Base-by-base conservation (phyloP, 2,888 invertebrate species). In the Drosophila lutescens region DNA sequence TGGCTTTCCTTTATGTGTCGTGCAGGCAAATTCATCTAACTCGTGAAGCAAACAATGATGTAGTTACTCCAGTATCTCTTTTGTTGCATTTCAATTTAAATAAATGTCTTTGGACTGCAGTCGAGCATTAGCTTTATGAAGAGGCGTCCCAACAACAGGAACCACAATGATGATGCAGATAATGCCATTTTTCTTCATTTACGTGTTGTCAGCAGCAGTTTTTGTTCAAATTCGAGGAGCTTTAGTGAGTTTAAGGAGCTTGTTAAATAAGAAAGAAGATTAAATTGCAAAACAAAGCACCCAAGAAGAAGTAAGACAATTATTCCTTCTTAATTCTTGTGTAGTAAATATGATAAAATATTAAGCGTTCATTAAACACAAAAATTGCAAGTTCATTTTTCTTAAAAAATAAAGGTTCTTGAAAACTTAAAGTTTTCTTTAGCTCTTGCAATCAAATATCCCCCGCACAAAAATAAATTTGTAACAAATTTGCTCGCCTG, bases 1-100 rank as follows among this genome's bases (percentile, higher is more conserved):
- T 32, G 38, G 43, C 32, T 30, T 60, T 47, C 38, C 65, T 43
- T 58, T 40, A 34, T n/a, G 17, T n/a, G 38, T 2, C 12, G 23
- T 36, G 30, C 58, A 59, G 62, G 61, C 65, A 54, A 68, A 59
- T 73, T 63, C 57, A 70, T 62, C 58, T 68, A 76, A 76, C 51
- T 34, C 49, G 46, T 50, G 60, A 34, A 20, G 60, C 60, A 59
- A 59, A 56, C 68, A 70, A 55, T 61, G 49, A 54, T 69, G 60
- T 65, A 75, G 69, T 72, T 54, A 44, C 74, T 61, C 60, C 53
- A 46, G 41, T 44, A 36, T 54, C 40, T 60, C 65, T 50, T 51
- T 56, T 68, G 76, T 75, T 80, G 80, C 88, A 88, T 75, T 88
- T 88, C 79, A 88, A 85, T 85, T 88, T 80, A 83, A 88, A 85